A percentile compares a stretch with the other conserved stretches of the same genome.
Evolutionary conservation across 2,113 vertebrate genomes (phyloP).

Genomic region (Peucedramus taeniatus): DNA sequence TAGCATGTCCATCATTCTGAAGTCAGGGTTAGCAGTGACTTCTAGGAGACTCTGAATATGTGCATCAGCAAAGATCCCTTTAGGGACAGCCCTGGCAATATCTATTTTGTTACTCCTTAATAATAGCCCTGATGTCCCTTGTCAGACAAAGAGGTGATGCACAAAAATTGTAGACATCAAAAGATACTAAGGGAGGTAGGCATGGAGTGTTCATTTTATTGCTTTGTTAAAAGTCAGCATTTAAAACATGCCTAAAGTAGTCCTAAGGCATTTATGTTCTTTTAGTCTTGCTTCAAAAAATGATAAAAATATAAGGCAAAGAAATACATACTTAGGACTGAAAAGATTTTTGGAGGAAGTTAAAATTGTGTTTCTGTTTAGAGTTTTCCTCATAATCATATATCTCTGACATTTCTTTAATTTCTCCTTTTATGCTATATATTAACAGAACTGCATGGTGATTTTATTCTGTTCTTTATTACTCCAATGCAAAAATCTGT

Average conservation of each 20-base stretch:
- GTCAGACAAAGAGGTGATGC: background rate
- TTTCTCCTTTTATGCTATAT: background rate
- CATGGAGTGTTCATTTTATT: background rate
- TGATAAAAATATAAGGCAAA: background rate
- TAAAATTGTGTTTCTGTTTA: background rate
- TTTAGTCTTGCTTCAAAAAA: background rate
- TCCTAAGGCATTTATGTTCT: background rate
- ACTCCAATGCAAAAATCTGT: background rate
- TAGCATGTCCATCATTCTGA: background rate
- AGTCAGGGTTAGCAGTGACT: background rate
- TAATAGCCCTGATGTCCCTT: background rate
- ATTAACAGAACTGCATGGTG: background rate
- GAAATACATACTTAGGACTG: background rate
- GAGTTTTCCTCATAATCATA: background rate
- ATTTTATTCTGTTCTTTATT: background rate
- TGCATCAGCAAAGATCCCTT: background rate
- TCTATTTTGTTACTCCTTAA: background rate
- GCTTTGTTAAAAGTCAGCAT: background rate
- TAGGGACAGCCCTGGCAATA: background rate
- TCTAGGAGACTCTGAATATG: background rate
- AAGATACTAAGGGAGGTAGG: background rate
- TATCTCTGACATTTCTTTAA: background rate
- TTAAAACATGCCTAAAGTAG: background rate
- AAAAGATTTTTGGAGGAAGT: background rate
- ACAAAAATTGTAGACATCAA: background rate